Base-by-base conservation (phyloP, 1,140 invertebrate species). In the Grapholita molesta region DNA sequence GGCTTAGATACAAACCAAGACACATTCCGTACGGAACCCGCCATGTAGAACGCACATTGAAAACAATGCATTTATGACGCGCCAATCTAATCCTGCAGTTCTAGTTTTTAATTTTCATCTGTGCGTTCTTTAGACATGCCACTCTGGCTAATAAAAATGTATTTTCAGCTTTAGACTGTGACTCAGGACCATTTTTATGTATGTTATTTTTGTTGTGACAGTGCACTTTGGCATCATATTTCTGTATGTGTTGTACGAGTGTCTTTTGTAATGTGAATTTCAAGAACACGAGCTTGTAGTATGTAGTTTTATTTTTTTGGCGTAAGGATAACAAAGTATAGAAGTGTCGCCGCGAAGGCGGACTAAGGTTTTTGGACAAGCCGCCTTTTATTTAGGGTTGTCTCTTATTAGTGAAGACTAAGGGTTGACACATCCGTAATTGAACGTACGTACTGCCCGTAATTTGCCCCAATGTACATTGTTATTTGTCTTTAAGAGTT, bases 141-240 rank as follows among this genome's bases (percentile, higher is more conserved):
- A 18, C n/a, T 28, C 25, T 61, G 74, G 74, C 79, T 82, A 83
- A 73, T 78, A 86, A 76, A 77, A 78, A 66, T 85, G 82, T 86
- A 84, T 81, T 82, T 80, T 83, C 85, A 85, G 87, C 88, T 89
- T 85, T 88, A 88, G 81, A 88, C 78, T 87, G 80, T 85, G 85
- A 89, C 86, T 91, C 87, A 88, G 88, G 87, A 91, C 87, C 88
- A 89, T 89, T 86, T 48, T 79, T 74, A 79, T 83, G 74, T 74
- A 74, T 71, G 77, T 28, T 82, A 73, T 81, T 75, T 72, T 79
- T 73, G 83, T 83, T 84, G 74, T 85, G 79, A 83, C 75, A 80
- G 71, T 79, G 88, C 87, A 90, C 86, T 82, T 77, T 75, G 70
- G 77, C 68, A 70, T 48, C 32, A 61, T 68, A 82, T 77, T 68